phyloP scores from a whole-genome alignment of 1,140 invertebrate genomes.

The Medauroidea extradentata region DNA sequence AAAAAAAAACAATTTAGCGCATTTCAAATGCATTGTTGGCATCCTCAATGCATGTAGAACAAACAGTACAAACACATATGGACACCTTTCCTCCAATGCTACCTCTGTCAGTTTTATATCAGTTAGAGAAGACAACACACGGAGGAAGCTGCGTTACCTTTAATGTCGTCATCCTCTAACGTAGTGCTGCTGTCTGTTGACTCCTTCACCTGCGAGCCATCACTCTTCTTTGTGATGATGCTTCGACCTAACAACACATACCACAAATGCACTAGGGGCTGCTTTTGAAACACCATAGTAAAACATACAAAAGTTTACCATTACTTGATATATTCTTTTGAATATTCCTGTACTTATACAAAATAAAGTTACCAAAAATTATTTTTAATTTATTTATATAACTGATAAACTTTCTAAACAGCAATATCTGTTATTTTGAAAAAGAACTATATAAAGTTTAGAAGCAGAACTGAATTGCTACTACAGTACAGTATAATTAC shows the following conservation, averaged over 20 bases:
- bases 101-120: too few species aligned
- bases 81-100: too few species aligned
- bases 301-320: neutral
- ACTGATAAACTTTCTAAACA: neutral
- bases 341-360: neutral
- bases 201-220: constrained; percentile 92
- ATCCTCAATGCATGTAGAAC: too few species aligned
- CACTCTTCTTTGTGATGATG: constrained; percentile 89
- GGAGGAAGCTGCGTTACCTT: constrained; percentile 56
- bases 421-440: neutral
- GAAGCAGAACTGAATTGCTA: too few species aligned
- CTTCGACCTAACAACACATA: constrained; percentile 60
- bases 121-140: too few species aligned
- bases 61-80: too few species aligned
- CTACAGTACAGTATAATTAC: too few species aligned
- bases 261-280: neutral
- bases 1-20: too few species aligned
- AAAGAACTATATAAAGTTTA: too few species aligned
- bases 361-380: neutral
- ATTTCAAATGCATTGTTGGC: too few species aligned
- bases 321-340: neutral
- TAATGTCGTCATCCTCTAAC: constrained; percentile 85
- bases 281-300: neutral
- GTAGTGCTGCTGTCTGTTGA: constrained; percentile 91
- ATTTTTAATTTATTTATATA: neutral